Conservation (phyloP, 2,797 vertebrate genomes). For the Sitta carolinensis region DNA sequence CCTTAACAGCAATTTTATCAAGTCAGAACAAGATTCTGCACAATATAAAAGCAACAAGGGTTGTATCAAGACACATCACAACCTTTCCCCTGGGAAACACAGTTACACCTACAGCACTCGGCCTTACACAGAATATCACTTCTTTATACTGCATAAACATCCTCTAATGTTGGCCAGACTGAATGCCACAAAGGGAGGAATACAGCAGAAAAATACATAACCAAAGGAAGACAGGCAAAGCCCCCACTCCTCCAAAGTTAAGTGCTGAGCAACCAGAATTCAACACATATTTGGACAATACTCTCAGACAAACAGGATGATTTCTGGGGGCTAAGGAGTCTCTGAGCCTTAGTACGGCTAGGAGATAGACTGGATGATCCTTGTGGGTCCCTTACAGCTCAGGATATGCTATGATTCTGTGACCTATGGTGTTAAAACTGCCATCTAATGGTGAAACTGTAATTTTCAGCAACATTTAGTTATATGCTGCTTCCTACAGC, state of each 20-base stretch:
- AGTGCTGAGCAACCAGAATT: neutral
- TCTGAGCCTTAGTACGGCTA: neutral
- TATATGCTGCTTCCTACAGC: neutral
- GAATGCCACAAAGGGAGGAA: neutral
- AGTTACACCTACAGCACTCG: neutral
- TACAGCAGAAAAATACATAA: neutral
- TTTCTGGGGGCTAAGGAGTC: neutral
- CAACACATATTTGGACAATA: neutral
- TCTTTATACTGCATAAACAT: neutral
- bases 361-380: neutral
- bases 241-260: neutral
- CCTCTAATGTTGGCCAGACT: neutral
- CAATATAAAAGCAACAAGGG: neutral
- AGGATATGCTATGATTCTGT: neutral
- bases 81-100: neutral
- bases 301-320: neutral
- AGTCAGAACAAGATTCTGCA: neutral
- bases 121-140: neutral
- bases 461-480: conserved; percentile 4
- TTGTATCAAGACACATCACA: neutral
- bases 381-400: neutral
- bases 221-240: neutral
- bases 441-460: neutral
- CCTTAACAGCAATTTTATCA: neutral
- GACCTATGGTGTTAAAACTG: neutral